phyloP scores from a whole-genome alignment of 2,888 invertebrate genomes.

The Zaprionus bogoriensis region DNA sequence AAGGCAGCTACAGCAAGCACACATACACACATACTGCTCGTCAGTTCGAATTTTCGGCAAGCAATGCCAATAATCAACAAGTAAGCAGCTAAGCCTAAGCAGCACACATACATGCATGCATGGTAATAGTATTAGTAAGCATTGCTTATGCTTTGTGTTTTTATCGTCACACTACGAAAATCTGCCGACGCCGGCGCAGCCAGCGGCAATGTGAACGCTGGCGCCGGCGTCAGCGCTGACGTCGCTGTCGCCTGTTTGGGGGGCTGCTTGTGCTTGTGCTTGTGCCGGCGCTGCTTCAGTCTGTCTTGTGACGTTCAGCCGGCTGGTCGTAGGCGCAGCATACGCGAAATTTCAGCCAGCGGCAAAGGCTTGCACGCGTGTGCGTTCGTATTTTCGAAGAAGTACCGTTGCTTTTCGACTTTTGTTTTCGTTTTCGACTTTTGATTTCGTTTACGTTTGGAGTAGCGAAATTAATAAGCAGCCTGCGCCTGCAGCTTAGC shows the following conservation, averaged over 20 bases:
- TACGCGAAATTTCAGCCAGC: constrained; percentile 61
- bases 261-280: neutral
- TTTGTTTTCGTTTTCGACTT: neutral
- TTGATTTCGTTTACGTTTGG: constrained; percentile 1
- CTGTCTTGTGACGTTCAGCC: constrained; percentile 82
- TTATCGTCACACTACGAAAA: constrained; percentile 5
- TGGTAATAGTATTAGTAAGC: too few species aligned
- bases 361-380: constrained; percentile 60
- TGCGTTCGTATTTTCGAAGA: constrained; percentile 53
- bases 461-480: neutral
- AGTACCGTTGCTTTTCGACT: constrained; percentile 23
- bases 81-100: constrained; percentile 1
- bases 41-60: neutral
- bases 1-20: neutral
- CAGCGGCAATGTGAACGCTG: constrained; percentile 16
- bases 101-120: neutral
- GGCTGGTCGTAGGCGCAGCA: constrained; percentile 62
- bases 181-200: constrained; percentile 12
- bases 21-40: neutral
- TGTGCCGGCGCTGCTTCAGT: constrained; percentile 78
- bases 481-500: constrained; percentile 10
- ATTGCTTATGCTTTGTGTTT: too few species aligned
- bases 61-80: constrained; percentile 9
- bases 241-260: constrained; percentile 14
- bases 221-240: constrained; percentile 31